These are phyloP conservation scores for Agriopis aurantiaria DNA, from an alignment of 2,888 invertebrate species.

Conservation along the genomic window DNA sequence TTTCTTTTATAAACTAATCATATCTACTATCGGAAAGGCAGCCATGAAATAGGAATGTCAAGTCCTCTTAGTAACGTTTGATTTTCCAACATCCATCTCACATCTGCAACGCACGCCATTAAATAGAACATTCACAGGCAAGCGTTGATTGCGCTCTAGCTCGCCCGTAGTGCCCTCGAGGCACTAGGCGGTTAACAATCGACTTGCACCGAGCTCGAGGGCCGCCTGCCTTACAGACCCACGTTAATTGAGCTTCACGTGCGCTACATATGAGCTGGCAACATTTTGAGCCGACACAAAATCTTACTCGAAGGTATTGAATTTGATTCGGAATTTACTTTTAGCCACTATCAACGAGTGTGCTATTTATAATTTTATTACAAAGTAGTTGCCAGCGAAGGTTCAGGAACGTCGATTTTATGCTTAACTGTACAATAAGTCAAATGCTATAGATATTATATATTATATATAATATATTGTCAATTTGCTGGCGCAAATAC, in stretches of 20 bases:
- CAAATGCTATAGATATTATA: no score
- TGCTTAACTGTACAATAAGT: no score
- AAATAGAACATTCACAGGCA: conserved; percentile 20
- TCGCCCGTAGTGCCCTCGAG: conserved; percentile 57
- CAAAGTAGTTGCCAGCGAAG: no score
- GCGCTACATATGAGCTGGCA: conserved; percentile 18
- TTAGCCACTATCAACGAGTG: no score
- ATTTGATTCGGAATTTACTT: no score
- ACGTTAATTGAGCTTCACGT: conserved; percentile 65
- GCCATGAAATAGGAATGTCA: not conserved
- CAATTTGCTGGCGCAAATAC: no score
- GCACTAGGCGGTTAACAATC: conserved; percentile 76
- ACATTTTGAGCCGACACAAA: not conserved
- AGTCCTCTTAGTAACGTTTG: not conserved
- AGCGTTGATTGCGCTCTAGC: conserved; percentile 56
- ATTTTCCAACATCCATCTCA: not conserved
- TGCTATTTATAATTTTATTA: no score
- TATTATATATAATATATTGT: no score
- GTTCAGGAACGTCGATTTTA: no score
- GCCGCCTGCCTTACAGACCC: conserved; percentile 54
- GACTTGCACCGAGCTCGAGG: conserved; percentile 57
- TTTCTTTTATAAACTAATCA: no score
- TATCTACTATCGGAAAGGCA: not conserved
- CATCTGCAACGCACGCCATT: conserved; percentile 2
- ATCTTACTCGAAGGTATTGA: no score